Percentiles rank a stretch among this genome's conserved stretches.
Evolutionary conservation across 2,888 invertebrate species (phyloP).

Genomic region (Cetonia aurata): DNA sequence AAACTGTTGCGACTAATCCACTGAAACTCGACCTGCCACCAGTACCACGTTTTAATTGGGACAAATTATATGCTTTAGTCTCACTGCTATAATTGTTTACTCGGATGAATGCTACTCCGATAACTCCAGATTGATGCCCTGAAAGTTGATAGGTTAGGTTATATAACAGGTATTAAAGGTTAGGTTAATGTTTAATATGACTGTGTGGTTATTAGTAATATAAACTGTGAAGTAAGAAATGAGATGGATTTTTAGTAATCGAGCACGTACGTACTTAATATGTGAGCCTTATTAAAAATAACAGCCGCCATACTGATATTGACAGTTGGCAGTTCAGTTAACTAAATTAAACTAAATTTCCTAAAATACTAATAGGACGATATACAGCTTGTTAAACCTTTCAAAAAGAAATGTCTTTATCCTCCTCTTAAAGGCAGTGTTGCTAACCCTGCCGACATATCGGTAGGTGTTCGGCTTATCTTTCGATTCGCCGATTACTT

Average conservation of each 20-base stretch:
- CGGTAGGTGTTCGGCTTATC: no score
- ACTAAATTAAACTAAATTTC: no score
- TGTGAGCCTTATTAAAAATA: slow-evolving; percentile 58
- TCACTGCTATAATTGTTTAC: slow-evolving; percentile 70
- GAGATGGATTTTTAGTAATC: slow-evolving; percentile 3
- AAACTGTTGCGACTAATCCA: slow-evolving; percentile 98
- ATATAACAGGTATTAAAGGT: slow-evolving; percentile 49
- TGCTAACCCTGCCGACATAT: no score
- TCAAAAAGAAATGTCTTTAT: no score
- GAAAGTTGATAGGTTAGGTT: slow-evolving; percentile 53
- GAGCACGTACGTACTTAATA: slow-evolving; percentile 58
- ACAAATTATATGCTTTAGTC: slow-evolving; percentile 70
- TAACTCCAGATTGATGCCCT: slow-evolving; percentile 52
- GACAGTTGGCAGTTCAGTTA: no score
- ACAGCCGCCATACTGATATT: slow-evolving; percentile 59
- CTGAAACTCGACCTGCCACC: slow-evolving; percentile 97
- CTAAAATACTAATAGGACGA: no score
- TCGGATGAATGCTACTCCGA: slow-evolving; percentile 61
- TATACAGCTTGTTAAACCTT: no score
- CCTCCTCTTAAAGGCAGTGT: no score
- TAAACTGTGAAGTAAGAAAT: slow-evolving; percentile 1
- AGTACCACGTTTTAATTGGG: slow-evolving; percentile 83
- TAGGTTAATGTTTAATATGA: not conserved
- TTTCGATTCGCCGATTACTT: no score
- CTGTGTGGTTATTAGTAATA: not conserved